Percentiles rank a stretch among this genome's conserved stretches.
Conservation (phyloP, 2,113 vertebrate genomes). For the Mus pahari region DNA sequence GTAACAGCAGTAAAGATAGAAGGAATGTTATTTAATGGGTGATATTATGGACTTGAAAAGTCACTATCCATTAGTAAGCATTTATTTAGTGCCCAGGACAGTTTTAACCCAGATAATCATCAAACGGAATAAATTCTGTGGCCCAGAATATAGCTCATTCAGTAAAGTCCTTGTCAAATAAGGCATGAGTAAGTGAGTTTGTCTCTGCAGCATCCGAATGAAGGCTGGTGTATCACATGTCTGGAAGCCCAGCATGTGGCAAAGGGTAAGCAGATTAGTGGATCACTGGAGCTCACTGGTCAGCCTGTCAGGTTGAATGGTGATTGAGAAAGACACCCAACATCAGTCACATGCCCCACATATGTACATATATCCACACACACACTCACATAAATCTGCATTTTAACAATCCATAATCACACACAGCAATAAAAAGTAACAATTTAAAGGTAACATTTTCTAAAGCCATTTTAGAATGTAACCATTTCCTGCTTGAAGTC, state of each 20-base stretch:
- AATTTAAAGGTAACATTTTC: neutral
- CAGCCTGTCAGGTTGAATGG: neutral
- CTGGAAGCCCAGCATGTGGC: no score
- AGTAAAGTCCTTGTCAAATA: neutral
- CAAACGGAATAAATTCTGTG: neutral
- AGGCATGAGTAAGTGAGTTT: no score
- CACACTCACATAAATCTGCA: neutral
- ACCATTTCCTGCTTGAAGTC: neutral
- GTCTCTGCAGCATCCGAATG: neutral
- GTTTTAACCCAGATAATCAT: neutral
- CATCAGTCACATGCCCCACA: neutral
- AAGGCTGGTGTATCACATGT: neutral
- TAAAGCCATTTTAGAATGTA: neutral
- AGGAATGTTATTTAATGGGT: neutral
- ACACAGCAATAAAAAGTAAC: neutral
- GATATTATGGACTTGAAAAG: neutral
- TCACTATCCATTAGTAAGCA: neutral
- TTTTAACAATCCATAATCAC: neutral
- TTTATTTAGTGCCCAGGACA: neutral
- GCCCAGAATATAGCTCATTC: neutral
- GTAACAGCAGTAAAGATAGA: neutral
- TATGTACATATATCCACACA: neutral
- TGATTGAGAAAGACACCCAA: neutral
- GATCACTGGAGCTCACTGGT: neutral
- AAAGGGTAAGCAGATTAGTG: accelerated